Percentiles rank a stretch among this genome's conserved stretches.
phyloP scores from a whole-genome alignment of 2,888 invertebrate species.

The Agrochola litura region DNA sequence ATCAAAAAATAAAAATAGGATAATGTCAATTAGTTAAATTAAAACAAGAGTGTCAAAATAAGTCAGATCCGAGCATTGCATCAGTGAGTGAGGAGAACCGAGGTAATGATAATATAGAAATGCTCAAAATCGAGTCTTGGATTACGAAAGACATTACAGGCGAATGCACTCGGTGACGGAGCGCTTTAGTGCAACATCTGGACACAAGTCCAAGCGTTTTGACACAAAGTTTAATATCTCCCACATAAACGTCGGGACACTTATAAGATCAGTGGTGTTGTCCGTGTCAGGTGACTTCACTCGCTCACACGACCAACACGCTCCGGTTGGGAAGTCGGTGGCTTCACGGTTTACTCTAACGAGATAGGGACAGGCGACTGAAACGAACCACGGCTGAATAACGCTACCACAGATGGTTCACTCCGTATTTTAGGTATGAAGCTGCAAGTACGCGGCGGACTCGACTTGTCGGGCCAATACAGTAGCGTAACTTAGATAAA shows the following conservation, averaged over 20 bases:
- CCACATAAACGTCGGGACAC: background rate
- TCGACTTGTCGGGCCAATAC: no score
- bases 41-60: no score
- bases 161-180: no score
- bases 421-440: no score
- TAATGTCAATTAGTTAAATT: no score
- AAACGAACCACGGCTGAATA: background rate
- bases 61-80: background rate
- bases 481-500: no score
- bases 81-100: background rate
- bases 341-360: background rate
- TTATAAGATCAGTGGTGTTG: background rate
- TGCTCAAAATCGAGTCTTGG: no score
- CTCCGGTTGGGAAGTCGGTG: background rate
- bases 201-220: background rate
- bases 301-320: background rate
- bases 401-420: background rate
- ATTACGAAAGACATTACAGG: no score
- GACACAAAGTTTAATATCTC: background rate
- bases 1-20: no score
- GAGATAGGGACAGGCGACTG: background rate
- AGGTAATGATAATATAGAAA: no score
- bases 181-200: background rate
- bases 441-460: no score
- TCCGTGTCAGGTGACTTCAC: background rate